Evolutionary conservation across 1,140 invertebrate species (phyloP), one percentile per base, ranked within the genome.

Genomic region (Heliconius melpomene): DNA sequence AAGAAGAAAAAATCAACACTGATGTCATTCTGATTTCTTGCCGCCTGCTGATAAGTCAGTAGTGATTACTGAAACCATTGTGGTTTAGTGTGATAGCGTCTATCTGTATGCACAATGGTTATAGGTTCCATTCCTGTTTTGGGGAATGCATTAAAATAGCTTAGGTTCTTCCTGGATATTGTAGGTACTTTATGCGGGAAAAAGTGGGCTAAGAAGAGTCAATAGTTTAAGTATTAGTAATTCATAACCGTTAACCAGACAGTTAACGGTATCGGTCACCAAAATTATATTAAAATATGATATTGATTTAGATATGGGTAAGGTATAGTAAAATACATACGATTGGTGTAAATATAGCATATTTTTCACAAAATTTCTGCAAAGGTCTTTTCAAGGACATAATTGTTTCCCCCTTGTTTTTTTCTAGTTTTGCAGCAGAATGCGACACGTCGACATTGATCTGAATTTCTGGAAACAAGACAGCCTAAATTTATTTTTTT

Each of bases 401-500:
- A 29, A 72, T 46, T 60, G 7, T 32, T 36, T 57, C 29, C 3
- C 75, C 77, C 38, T 75, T 78, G n/a, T 74, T 70, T 57, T 74
- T 72, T 40, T 60, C 78, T 2, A 90, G 66, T 75, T 78, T 85
- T 3, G 85, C 87, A 71, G 74, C 74, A 3, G 79, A 79, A 72
- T 90, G 89, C 16, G 72, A 83, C 66, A 87, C 70, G 57, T 82
- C 60, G 9, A 88, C 79, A 52, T 73, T 85, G 20, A 88, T 72
- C 32, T 46, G 26, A 18, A 90, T 77, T 74, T 80, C 88, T 89
- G 81, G 66, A 85, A 83, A 71, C 1, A 71, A 66, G 40, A 29
- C 9, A 71, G 50, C 7, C 23, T 16, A 20, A 5, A 36, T 36
- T 36, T 7, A 29, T 0, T 46, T 38, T 29, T 32, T 13, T 75